These are phyloP conservation scores for Amblyopsis hoosieri DNA, from an alignment of 2,797 vertebrate genomes.

Conservation along the genomic window DNA sequence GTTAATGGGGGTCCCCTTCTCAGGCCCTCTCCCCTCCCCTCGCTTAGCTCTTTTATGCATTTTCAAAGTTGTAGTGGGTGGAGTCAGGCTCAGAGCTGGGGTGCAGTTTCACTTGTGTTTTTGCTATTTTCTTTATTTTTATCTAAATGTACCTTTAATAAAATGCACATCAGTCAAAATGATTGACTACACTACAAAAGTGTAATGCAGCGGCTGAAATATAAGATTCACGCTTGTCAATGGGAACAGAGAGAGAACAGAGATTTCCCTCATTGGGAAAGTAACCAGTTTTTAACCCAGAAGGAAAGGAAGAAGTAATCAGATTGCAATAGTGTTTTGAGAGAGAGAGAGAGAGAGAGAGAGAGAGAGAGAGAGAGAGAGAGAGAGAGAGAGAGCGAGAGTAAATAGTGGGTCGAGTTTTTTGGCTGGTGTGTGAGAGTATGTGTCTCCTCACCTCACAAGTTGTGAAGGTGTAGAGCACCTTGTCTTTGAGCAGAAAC, in stretches of 20 bases:
- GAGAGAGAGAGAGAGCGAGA: slow-evolving; percentile 17
- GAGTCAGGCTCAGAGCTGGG: too few species aligned
- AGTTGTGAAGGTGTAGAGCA: slow-evolving; percentile 95
- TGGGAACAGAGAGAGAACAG: slow-evolving; percentile 63
- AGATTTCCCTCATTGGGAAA: slow-evolving; percentile 54
- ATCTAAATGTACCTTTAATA: too few species aligned
- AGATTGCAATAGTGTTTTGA: too few species aligned
- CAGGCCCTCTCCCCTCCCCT: too few species aligned
- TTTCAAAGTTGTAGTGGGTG: too few species aligned
- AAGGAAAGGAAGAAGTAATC: slow-evolving; percentile 7
- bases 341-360: too few species aligned
- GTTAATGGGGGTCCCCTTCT: too few species aligned
- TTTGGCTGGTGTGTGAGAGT: slow-evolving; percentile 79
- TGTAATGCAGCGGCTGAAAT: slow-evolving; percentile 15
- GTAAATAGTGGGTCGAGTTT: slow-evolving; percentile 23
- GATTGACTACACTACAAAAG: slow-evolving; percentile 13
- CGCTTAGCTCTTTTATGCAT: too few species aligned
- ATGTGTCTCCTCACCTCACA: slow-evolving; percentile 88
- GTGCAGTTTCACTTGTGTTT: too few species aligned
- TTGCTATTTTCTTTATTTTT: too few species aligned
- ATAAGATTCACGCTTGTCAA: slow-evolving; percentile 8
- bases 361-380: too few species aligned
- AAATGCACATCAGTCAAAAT: background rate
- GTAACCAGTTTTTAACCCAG: slow-evolving; percentile 14
- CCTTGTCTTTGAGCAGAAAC: slow-evolving; percentile 99